Evolutionary conservation across 2,797 vertebrate genomes (phyloP), one percentile per base, ranked within the genome.

Genomic region (Tragelaphus oryx): DNA sequence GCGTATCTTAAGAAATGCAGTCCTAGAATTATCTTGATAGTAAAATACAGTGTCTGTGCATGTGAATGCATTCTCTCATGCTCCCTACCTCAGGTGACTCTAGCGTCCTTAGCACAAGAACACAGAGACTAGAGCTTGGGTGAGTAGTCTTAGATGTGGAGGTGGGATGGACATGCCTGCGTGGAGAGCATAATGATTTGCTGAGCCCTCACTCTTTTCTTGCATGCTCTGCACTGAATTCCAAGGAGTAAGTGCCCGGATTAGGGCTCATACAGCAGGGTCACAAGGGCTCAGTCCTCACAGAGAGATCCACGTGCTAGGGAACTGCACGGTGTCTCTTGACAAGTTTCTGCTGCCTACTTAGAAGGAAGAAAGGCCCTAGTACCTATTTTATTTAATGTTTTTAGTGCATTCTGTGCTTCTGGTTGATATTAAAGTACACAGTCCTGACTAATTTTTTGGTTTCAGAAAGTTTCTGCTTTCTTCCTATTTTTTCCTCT

Each of bases 151-250:
- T 5, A 0, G 37, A 1, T 2, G 20, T 46, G 88, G 37, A 8
- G 30, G 48, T 28, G 28, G 50, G 54, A 12, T n/a, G 46, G 28
- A 8, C 0, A 0, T 0, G 20, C 82, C 16, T 48, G 14, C 48
- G 4, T 28, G 44, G 17, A 2, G 5, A 5, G 52, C 41, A 12
- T 0, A 10, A 20, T 37, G 1, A 1, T 18, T 60, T 14, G 8
- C 1, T 2, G 75, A 28, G 46, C 4, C 37, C 62, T 3, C 10
- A 5, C 68, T n/a, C 44, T 11, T 8, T n/a, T n/a, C 52, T 33
- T 20, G n/a, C 26, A 0, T 1, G 1, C 7, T 28, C 17, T 17
- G 3, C 30, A 0, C 44, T 16, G 50, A 41, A 0, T 55, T 82
- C 33, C 60, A 16, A 5, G 50, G 76, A 60, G 59, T 10, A 12